A percentile compares a stretch with the other conserved stretches of the same genome.
These are phyloP conservation scores for Montipora capricornis DNA, from an alignment of 64 coral and sea anemone genomes.

Conservation along the genomic window DNA sequence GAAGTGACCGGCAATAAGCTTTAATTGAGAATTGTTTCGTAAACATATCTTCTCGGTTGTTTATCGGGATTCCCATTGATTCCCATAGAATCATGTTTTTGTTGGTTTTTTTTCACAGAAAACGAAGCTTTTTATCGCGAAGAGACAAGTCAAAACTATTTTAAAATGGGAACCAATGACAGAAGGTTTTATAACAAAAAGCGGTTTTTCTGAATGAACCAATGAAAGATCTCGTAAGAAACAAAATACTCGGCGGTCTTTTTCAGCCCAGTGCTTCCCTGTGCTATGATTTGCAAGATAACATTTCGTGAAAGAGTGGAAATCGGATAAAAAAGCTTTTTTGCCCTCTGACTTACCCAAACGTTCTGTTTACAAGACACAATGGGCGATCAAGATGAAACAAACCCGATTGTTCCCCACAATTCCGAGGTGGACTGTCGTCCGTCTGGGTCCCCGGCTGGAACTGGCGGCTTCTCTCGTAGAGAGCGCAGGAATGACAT, in stretches of 20 bases:
- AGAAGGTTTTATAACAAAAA: neutral
- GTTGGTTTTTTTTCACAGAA: no score
- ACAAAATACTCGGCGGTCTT: neutral
- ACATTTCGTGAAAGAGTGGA: neutral
- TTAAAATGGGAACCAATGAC: slow-evolving; percentile 9
- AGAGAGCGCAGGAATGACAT: slow-evolving; percentile 48
- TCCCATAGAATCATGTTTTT: no score
- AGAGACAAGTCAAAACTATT: no score
- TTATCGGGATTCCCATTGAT: no score
- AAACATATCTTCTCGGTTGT: no score
- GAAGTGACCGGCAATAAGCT: no score
- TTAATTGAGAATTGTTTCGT: no score
- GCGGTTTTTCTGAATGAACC: slow-evolving; percentile 31
- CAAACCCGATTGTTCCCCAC: slow-evolving; percentile 86
- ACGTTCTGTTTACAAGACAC: neutral
- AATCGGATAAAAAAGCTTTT: neutral
- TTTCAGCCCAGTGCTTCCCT: neutral
- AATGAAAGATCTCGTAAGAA: slow-evolving; percentile 20
- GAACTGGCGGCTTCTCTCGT: slow-evolving; percentile 25
- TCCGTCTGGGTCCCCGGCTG: slow-evolving; percentile 52
- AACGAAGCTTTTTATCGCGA: no score
- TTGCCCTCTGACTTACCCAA: neutral
- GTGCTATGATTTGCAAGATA: neutral
- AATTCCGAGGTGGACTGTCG: slow-evolving; percentile 90
- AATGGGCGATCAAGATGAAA: slow-evolving; percentile 87